Evolutionary conservation across 2,113 vertebrate species (phyloP), one percentile per base, ranked within the genome.

Genomic region (Trichechus manatus): DNA sequence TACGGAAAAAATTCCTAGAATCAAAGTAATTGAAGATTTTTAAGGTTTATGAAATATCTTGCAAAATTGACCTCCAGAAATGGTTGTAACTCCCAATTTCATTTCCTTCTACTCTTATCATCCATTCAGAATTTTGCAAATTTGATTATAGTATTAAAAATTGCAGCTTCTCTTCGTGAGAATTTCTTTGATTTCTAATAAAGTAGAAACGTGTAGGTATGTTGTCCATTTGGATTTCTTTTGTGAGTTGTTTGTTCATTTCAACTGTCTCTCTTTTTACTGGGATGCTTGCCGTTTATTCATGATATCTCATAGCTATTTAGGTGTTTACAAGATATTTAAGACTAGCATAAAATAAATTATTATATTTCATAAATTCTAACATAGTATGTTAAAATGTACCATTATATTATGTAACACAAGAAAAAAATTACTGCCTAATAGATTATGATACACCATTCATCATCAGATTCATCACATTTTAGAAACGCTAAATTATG

Each of bases 21-120:
- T 70, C n/a, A n/a, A 82, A 61, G 6, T n/a, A 72, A 23, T 33
- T 79, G 20, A 79, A 91, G 64, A 68, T 10, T 83, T 53, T 72
- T 36, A 78, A 87, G 59, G 84, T n/a, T 79, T 87, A 81, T 82
- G 33, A 96, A 72, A 95, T 33, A 29, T 29, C 89, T 6, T 53
- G 33, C 3, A 95, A 93, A 89, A 47, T 19, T 91, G 42, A 3
- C 47, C 22, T 81, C 15, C 25, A 81, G 80, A 95, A 81, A 61
- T 77, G 4, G 89, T 96, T 93, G 33, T 92, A 19, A 15, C 19
- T 70, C 17, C 29, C 4, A 47, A 75, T 1, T 85, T 6, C 36
- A 74, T 85, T 91, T 80, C 33, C 36, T 84, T 93, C 68, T 66
- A 59, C 39, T 86, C n/a, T 87, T 78, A 33, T 29, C 20, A 79